Percentiles rank a stretch among this genome's conserved stretches.
phyloP scores from a whole-genome alignment of 1,140 invertebrate genomes.

The Bombus waltoni region DNA sequence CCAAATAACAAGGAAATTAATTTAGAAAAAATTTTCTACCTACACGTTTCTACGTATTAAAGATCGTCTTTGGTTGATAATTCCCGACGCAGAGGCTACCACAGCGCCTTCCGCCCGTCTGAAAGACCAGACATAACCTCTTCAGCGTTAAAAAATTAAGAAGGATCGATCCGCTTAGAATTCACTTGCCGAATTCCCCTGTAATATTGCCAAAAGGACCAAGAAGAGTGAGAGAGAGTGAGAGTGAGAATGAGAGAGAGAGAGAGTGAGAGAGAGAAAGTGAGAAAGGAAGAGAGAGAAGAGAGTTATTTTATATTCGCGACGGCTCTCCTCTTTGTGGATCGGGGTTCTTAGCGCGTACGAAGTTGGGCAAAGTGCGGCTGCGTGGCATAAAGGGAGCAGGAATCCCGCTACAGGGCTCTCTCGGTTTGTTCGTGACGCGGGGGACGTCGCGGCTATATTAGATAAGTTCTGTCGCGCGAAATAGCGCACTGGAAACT shows the following conservation, averaged over 20 bases:
- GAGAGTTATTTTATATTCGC: slow-evolving; percentile 64
- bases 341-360: slow-evolving; percentile 48
- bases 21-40: no score
- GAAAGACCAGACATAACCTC: neutral
- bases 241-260: neutral
- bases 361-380: slow-evolving; percentile 59
- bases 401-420: slow-evolving; percentile 26
- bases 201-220: slow-evolving; percentile 57
- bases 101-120: neutral
- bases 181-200: slow-evolving; percentile 46
- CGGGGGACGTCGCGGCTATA: slow-evolving; percentile 66
- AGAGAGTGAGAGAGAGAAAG: neutral
- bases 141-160: slow-evolving; percentile 12
- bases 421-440: slow-evolving; percentile 50
- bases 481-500: slow-evolving; percentile 69
- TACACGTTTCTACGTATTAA: no score
- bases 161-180: slow-evolving; percentile 43
- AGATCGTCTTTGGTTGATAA: no score
- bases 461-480: slow-evolving; percentile 75
- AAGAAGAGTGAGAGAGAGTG: neutral
- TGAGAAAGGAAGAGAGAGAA: neutral
- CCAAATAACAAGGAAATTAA: no score
- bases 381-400: slow-evolving; percentile 61
- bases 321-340: slow-evolving; percentile 49
- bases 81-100: no score